These are phyloP conservation scores for Prietella phreatophila DNA, from an alignment of 2,113 vertebrate species.

Conservation along the genomic window DNA sequence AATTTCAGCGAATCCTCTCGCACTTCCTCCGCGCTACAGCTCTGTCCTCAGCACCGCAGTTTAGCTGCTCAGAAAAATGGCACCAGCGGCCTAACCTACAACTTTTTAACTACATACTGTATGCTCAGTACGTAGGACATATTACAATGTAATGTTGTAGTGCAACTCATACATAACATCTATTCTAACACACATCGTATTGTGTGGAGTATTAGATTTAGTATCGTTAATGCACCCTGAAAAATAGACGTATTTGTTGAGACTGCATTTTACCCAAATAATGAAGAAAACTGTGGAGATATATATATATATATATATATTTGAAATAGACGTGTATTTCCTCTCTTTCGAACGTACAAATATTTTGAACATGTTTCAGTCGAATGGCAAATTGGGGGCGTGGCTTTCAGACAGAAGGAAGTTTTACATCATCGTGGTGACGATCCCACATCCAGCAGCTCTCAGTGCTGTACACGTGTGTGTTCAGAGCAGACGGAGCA, in stretches of 20 bases:
- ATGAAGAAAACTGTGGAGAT: background rate
- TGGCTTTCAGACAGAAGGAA: conserved; percentile 21
- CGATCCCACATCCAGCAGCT: background rate
- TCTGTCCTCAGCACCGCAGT: background rate
- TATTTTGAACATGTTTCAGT: background rate
- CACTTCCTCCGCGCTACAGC: background rate
- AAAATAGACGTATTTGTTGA: no score
- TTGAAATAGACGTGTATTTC: background rate
- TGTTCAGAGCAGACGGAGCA: background rate
- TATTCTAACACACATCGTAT: background rate
- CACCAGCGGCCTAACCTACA: background rate
- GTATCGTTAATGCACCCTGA: no score
- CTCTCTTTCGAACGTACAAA: no score
- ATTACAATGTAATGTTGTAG: background rate
- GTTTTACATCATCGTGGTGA: conserved; percentile 11
- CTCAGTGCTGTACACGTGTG: conserved; percentile 2
- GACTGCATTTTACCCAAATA: no score
- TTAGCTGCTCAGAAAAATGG: background rate
- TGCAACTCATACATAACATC: background rate
- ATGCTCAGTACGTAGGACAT: no score
- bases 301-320: no score
- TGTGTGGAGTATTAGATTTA: background rate
- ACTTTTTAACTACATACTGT: no score
- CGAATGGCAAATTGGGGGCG: background rate
- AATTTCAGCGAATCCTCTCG: background rate